phyloP scores from a whole-genome alignment of 2,113 vertebrate species.

The Caretta caretta region DNA sequence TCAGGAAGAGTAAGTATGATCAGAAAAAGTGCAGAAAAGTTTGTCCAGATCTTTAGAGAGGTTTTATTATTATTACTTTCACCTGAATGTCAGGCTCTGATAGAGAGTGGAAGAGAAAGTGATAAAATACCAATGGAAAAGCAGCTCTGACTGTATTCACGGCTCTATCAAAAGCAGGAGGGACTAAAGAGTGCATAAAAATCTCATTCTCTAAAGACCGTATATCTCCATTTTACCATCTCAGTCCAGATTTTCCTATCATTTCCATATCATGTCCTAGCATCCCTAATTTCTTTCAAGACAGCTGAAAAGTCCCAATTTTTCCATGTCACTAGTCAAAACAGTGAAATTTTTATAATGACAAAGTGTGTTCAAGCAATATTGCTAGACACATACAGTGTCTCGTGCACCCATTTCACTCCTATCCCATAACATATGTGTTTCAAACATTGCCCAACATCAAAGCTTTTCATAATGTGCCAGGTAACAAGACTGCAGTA shows the following conservation, averaged over 20 bases:
- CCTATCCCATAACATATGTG: neutral
- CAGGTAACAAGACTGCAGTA: neutral
- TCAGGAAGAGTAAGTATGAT: neutral
- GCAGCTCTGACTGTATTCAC: neutral
- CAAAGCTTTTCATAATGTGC: neutral
- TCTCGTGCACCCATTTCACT: neutral
- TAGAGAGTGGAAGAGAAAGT: neutral
- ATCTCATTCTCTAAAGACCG: neutral
- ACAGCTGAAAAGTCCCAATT: neutral
- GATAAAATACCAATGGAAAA: neutral
- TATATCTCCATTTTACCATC: neutral
- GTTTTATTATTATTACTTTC: neutral
- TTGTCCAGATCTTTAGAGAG: neutral
- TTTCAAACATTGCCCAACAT: neutral
- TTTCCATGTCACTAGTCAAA: neutral
- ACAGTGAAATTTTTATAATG: neutral
- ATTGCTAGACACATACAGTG: neutral
- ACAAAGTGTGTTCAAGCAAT: neutral
- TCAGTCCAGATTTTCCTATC: neutral
- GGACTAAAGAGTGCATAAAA: neutral
- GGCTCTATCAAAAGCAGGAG: neutral
- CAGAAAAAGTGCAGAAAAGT: neutral
- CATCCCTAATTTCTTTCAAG: neutral
- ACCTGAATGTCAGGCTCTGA: neutral
- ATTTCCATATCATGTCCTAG: neutral